phyloP scores from a whole-genome alignment of 2,797 vertebrate genomes.

The Cynodonichthys magdalenae region DNA sequence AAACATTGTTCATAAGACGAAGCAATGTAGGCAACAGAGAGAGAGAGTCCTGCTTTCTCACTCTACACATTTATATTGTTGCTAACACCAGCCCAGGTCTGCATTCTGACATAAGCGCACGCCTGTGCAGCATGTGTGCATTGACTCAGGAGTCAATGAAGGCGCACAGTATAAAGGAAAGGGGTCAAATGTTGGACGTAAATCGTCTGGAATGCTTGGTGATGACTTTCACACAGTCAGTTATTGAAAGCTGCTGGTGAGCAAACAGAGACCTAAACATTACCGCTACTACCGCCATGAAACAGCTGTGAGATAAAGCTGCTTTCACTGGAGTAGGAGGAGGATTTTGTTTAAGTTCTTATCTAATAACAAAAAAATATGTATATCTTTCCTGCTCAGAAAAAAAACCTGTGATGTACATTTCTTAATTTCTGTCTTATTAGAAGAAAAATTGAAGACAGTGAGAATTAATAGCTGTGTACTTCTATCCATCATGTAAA shows the following conservation, averaged over 20 bases:
- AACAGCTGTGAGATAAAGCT: background rate
- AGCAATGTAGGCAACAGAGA: conserved; percentile 12
- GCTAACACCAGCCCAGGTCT: conserved; percentile 34
- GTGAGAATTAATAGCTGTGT: too few species aligned
- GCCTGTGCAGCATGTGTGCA: conserved; percentile 35
- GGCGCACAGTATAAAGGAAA: conserved; percentile 35
- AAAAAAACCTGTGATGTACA: too few species aligned
- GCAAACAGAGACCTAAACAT: conserved; percentile 25
- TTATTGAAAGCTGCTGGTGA: conserved; percentile 48
- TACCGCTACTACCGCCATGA: conserved; percentile 5
- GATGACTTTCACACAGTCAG: conserved; percentile 54
- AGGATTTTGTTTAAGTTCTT: too few species aligned
- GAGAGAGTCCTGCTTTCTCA: conserved; percentile 23
- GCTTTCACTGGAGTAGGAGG: background rate
- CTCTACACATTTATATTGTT: conserved; percentile 45
- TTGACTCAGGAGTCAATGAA: conserved; percentile 60
- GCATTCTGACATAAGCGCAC: conserved; percentile 45
- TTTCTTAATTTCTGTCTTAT: too few species aligned
- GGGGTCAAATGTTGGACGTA: conserved; percentile 61
- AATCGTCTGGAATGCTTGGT: conserved; percentile 44
- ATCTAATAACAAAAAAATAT: too few species aligned
- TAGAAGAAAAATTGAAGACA: too few species aligned
- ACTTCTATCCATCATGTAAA: too few species aligned
- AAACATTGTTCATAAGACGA: conserved; percentile 7
- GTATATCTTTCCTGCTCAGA: too few species aligned